Conservation (phyloP, 2,888 invertebrate species). For the Arctia plantaginis region DNA sequence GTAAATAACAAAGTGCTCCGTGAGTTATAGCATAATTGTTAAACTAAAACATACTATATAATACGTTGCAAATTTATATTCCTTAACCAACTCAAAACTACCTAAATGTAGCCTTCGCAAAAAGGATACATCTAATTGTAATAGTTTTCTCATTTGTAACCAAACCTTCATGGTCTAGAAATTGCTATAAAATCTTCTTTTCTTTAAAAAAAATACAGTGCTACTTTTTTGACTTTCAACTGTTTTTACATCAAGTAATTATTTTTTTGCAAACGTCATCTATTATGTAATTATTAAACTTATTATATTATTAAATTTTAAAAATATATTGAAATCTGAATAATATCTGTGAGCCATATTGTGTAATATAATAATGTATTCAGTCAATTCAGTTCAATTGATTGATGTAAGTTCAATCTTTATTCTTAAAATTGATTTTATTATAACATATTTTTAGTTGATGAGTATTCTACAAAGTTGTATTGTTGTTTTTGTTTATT, state of each 20-base stretch:
- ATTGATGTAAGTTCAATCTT: neutral
- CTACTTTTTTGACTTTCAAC: neutral
- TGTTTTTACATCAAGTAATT: neutral
- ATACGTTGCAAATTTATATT: neutral
- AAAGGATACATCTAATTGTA: neutral
- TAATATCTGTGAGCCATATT: neutral
- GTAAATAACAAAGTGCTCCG: slow-evolving; percentile 39
- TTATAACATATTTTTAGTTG: neutral
- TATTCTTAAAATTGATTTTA: neutral
- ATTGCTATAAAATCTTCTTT: neutral
- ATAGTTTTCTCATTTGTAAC: neutral
- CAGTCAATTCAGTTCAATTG: neutral
- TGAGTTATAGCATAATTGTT: slow-evolving; percentile 14
- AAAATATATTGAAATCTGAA: neutral
- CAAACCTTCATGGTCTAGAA: neutral
- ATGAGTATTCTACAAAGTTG: neutral
- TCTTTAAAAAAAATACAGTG: neutral
- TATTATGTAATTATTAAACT: neutral
- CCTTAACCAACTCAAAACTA: neutral
- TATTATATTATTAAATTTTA: neutral
- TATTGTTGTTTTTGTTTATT: neutral
- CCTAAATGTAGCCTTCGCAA: neutral
- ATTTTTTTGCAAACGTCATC: neutral
- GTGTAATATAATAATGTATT: neutral
- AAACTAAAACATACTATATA: slow-evolving; percentile 1